Conservation (phyloP, 2,113 vertebrate species). For the Pongo pygmaeus region DNA sequence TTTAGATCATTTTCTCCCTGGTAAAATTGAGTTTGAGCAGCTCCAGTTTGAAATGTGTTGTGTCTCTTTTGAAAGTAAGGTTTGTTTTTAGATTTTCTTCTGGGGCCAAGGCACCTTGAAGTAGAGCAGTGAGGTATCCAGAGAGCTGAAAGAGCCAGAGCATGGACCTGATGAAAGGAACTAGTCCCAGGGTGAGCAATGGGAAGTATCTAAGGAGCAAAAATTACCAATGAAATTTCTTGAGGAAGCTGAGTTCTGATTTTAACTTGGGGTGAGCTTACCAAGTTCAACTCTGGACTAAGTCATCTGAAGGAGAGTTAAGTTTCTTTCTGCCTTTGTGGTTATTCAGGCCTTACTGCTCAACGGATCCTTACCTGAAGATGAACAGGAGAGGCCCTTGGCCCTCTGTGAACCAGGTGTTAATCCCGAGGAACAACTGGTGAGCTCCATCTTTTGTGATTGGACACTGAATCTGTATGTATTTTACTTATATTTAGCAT, state of each 20-base stretch:
- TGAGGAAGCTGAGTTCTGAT: neutral
- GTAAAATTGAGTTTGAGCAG: slow-evolving; percentile 6
- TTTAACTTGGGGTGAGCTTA: slow-evolving; percentile 1
- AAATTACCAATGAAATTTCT: neutral
- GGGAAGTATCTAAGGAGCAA: neutral
- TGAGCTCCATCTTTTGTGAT: slow-evolving; percentile 73
- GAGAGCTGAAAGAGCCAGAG: neutral
- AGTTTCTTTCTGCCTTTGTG: slow-evolving; percentile 32
- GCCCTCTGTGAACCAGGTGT: slow-evolving; percentile 87
- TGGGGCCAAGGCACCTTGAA: neutral
- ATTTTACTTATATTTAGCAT: neutral
- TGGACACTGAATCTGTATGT: neutral
- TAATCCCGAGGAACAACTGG: slow-evolving; percentile 93
- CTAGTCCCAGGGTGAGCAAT: neutral
- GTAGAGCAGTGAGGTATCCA: neutral
- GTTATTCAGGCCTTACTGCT: slow-evolving; percentile 92
- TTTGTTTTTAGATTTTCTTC: slow-evolving; percentile 45
- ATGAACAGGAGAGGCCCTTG: slow-evolving; percentile 91
- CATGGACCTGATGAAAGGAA: neutral
- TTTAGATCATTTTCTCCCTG: neutral
- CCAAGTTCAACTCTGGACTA: neutral
- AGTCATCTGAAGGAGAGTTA: neutral
- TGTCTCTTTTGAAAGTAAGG: slow-evolving; percentile 9
- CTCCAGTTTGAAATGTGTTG: slow-evolving; percentile 30
- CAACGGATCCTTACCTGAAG: slow-evolving; percentile 93